Evolutionary conservation across 2,113 vertebrate species (phyloP), one percentile per base, ranked within the genome.

Genomic region (Myiopsitta monachus): DNA sequence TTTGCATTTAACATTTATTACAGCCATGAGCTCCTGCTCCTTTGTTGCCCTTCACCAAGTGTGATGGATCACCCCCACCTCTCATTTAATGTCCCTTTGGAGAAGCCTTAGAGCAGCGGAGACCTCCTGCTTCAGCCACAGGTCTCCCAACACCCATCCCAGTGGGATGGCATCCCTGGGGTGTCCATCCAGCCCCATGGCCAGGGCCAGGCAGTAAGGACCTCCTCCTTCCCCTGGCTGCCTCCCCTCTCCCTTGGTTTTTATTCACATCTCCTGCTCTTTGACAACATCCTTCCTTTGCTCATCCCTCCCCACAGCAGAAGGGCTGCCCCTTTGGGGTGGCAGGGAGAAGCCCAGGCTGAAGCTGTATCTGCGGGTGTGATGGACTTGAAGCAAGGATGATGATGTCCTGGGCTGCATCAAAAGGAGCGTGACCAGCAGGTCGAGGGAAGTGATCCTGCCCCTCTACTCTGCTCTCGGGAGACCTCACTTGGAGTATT

Each of bases 211-310:
- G 41, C 57, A 73, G 27, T 23, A 59, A 61, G 67, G n/a, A 54
- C 2, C 18, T 62, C 22, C 46, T 82, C 28, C 44, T 66, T 64
- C 24, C 8, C n/a, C 51, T 46, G 52, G 30, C 46, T 52, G 9
- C 9, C 51, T 52, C 9, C 0, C 11, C 9, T 74, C 44, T 73
- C 30, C 17, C 39, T 57, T 72, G 22, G 3, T 15, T 75, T 68
- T 83, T 46, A n/a, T 59, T 52, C 46, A 18, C 33, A n/a, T 5
- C 23, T 57, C 33, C 36, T 54, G 18, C 51, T 72, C 61, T 54
- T 30, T 1, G 0, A 22, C 1, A 3, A 36, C 0, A 0, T n/a
- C 59, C 24, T 83, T 51, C 26, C 44, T 54, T 43, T 31, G 31
- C 16, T n/a, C 9, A 3, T 54, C 54, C 4, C n/a, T 67, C 39